Conservation (phyloP, 2,113 vertebrate genomes). For the Clarias gariepinus region DNA sequence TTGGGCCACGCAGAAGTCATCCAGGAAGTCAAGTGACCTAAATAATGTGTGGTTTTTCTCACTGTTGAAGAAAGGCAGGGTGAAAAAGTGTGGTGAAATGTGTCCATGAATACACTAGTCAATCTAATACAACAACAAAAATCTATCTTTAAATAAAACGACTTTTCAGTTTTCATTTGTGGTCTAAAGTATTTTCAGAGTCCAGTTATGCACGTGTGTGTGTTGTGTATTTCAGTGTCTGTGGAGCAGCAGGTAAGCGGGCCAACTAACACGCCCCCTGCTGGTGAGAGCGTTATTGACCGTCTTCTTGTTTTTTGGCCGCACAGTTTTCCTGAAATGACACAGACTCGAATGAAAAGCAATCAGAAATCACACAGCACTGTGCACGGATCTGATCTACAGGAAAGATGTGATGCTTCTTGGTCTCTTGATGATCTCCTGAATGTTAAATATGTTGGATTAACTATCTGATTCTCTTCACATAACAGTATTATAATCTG, state of each 20-base stretch:
- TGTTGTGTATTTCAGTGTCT: constrained; percentile 46
- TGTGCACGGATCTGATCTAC: neutral
- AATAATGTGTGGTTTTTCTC: neutral
- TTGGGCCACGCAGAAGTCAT: neutral
- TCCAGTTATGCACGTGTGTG: neutral
- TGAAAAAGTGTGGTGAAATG: neutral
- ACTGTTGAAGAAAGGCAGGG: too few relatives aligned
- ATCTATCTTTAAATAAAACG: neutral
- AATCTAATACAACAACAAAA: too few relatives aligned
- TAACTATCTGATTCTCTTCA: neutral
- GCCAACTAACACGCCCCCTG: constrained; percentile 15
- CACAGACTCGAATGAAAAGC: neutral
- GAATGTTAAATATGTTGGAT: neutral
- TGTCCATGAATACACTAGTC: too few relatives aligned
- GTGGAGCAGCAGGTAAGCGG: constrained; percentile 19
- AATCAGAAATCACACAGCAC: neutral
- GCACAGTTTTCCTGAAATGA: neutral
- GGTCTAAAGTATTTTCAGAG: neutral
- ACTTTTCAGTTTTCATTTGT: neutral
- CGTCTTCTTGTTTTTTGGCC: neutral
- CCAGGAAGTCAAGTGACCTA: neutral
- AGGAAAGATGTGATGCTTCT: neutral
- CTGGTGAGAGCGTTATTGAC: constrained; percentile 40
- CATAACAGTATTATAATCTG: neutral
- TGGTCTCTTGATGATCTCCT: neutral